These are phyloP conservation scores for Drosophila leontia DNA, from an alignment of 1,140 invertebrate genomes.

Conservation along the genomic window DNA sequence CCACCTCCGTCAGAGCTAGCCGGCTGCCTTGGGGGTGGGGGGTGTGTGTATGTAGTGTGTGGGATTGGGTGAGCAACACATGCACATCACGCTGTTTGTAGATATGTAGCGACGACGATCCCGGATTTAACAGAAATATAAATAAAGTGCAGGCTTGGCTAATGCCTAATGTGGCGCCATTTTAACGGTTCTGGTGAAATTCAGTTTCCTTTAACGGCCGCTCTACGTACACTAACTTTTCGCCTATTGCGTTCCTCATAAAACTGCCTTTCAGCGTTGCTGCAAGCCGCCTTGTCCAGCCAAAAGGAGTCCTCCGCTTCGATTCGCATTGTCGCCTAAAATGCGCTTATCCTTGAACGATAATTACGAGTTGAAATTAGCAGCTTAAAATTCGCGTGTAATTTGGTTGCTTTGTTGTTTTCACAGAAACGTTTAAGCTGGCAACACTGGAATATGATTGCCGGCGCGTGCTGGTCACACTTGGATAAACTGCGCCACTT, in stretches of 20 bases:
- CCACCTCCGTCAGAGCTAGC: conserved; percentile 37
- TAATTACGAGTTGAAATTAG: not conserved
- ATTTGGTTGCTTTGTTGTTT: conserved; percentile 6
- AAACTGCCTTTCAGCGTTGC: conserved; percentile 47
- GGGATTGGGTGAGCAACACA: conserved; percentile 6
- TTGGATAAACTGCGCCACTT: not conserved
- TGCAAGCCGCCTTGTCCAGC: conserved; percentile 45
- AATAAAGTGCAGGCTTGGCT: not conserved
- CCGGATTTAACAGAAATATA: conserved; percentile 2
- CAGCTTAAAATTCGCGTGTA: conserved; percentile 5
- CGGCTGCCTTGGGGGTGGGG: conserved; percentile 10
- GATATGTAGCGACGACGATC: not conserved
- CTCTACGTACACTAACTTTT: conserved; percentile 9
- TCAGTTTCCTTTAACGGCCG: not conserved
- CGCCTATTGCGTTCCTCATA: conserved; percentile 23
- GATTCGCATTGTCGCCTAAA: conserved; percentile 33
- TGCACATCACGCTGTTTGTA: conserved; percentile 1
- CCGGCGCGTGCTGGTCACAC: not conserved
- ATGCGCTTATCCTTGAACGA: not conserved
- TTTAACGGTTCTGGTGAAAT: conserved; percentile 10
- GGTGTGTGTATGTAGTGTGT: conserved; percentile 1
- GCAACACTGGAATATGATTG: not conserved
- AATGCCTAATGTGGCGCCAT: not conserved
- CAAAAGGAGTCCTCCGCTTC: conserved; percentile 54
- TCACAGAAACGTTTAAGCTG: not conserved